Conservation (phyloP, 2,113 vertebrate genomes). For the Lontra canadensis region DNA sequence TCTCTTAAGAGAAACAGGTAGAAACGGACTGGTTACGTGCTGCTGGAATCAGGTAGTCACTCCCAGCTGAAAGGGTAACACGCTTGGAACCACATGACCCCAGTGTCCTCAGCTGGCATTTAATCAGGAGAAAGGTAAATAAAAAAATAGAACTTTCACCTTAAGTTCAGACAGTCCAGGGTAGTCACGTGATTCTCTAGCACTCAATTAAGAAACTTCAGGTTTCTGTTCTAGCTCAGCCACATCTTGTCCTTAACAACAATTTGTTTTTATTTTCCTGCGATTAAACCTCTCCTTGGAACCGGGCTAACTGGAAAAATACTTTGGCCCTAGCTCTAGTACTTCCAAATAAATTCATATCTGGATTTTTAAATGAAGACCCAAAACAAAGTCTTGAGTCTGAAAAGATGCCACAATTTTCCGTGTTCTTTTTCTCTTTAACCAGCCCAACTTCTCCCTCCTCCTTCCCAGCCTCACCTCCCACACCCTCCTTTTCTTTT, state of each 20-base stretch:
- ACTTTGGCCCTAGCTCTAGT: slow-evolving; percentile 9
- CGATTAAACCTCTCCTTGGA: slow-evolving; percentile 2
- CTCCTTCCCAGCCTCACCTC: background rate
- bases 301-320: slow-evolving; percentile 51
- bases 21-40: slow-evolving; percentile 57
- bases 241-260: background rate
- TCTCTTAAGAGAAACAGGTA: slow-evolving; percentile 59
- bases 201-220: background rate
- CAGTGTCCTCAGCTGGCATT: background rate
- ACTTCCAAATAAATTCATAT: slow-evolving; percentile 28
- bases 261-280: background rate
- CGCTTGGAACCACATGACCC: slow-evolving; percentile 3
- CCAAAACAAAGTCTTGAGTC: slow-evolving; percentile 24
- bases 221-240: slow-evolving; percentile 4
- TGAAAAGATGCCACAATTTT: background rate
- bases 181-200: background rate
- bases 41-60: slow-evolving; percentile 39
- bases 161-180: background rate
- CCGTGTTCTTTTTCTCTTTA: background rate
- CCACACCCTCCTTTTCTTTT: background rate
- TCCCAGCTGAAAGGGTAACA: background rate
- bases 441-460: background rate
- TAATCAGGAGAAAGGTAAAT: slow-evolving; percentile 27
- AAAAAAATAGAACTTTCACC: background rate
- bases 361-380: background rate